A percentile compares a stretch with the other conserved stretches of the same genome.
Evolutionary conservation across 1,140 invertebrate genomes (phyloP).

Genomic region (Helicorthomorpha holstii): DNA sequence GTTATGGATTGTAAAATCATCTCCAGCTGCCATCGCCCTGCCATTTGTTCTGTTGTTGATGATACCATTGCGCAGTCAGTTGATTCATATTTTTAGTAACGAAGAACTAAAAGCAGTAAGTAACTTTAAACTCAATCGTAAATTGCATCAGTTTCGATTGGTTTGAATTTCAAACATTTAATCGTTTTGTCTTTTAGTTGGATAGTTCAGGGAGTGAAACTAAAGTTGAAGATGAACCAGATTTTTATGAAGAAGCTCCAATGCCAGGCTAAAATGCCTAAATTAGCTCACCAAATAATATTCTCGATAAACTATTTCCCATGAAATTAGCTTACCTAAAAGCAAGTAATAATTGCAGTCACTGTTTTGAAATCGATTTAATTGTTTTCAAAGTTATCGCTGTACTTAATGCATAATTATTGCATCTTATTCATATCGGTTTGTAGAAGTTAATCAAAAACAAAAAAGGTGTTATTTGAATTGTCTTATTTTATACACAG

Average conservation of each 20-base stretch:
- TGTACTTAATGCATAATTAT: no score
- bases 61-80: conserved; percentile 61
- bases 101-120: conserved; percentile 64
- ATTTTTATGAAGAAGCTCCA: conserved; percentile 52
- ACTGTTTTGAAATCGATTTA: no score
- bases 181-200: conserved; percentile 35
- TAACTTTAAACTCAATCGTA: background rate
- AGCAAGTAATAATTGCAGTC: no score
- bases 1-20: conserved; percentile 76
- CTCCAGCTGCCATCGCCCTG: conserved; percentile 64
- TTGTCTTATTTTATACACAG: no score
- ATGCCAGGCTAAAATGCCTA: conserved; percentile 45
- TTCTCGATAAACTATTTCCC: no score
- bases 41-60: conserved; percentile 83
- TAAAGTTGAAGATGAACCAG: conserved; percentile 70
- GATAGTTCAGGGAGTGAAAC: conserved; percentile 52
- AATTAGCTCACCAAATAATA: no score
- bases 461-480: no score
- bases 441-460: no score
- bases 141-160: background rate
- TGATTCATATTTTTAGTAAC: conserved; percentile 54
- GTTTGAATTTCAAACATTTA: background rate
- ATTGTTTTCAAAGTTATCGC: no score
- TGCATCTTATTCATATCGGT: no score
- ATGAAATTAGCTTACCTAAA: no score